Conservation (phyloP, 2,113 vertebrate species). For the Raphicerus campestris region DNA sequence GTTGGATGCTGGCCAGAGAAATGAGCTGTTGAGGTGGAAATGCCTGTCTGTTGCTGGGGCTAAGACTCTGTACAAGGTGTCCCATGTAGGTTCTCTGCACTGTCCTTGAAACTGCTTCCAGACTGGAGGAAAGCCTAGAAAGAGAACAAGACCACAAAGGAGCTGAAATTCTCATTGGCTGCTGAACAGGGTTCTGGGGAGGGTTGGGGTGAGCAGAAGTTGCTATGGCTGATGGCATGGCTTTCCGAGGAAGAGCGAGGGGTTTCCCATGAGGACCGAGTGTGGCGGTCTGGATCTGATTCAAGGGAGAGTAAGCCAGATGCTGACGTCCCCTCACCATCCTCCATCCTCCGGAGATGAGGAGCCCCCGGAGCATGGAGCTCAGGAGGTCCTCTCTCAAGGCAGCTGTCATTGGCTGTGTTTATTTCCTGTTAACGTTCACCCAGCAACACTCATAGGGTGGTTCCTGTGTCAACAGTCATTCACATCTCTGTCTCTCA, state of each 20-base stretch:
- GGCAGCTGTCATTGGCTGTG: neutral
- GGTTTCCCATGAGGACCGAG: neutral
- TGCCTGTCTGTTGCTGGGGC: neutral
- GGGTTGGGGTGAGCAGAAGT: fast-evolving
- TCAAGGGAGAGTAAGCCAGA: neutral
- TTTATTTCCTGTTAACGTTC: neutral
- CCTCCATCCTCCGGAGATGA: neutral
- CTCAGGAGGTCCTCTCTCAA: neutral
- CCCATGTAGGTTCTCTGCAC: neutral
- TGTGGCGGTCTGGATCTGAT: too few relatives aligned
- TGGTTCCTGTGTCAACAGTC: neutral
- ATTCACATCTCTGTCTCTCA: neutral
- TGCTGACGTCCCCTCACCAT: fast-evolving
- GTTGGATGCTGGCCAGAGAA: neutral
- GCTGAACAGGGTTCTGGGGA: neutral
- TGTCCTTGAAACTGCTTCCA: neutral
- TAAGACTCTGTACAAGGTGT: neutral
- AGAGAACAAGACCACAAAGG: neutral
- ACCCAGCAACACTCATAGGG: neutral
- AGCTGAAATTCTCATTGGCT: neutral
- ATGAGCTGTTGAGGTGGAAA: neutral
- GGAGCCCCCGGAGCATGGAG: neutral
- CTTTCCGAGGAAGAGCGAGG: neutral
- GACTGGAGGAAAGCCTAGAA: neutral
- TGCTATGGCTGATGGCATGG: neutral